Evolutionary conservation across 2,113 vertebrate genomes (phyloP).

Genomic region (Phylloscopus trochilus): DNA sequence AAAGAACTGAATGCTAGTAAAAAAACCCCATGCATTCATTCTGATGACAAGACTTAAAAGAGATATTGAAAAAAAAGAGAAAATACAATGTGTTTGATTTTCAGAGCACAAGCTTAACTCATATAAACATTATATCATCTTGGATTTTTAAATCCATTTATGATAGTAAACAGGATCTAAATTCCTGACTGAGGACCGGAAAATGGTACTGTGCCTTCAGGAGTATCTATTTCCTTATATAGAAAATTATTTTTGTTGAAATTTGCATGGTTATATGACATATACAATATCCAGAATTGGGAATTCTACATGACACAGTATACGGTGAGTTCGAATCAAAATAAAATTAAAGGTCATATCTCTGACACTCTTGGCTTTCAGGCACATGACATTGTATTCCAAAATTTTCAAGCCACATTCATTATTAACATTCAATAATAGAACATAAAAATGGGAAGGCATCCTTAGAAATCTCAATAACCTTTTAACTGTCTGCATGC

Average conservation of each 20-base stretch:
- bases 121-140: background rate
- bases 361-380: background rate
- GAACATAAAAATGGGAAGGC: background rate
- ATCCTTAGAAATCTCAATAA: background rate
- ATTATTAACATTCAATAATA: background rate
- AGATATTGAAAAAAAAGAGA: background rate
- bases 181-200: background rate
- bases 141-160: background rate
- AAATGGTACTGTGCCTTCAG: background rate
- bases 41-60: background rate
- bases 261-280: background rate
- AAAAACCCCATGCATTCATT: accelerated
- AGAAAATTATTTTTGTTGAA: background rate
- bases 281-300: background rate
- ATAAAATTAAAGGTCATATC: background rate
- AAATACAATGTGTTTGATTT: background rate
- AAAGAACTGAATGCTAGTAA: background rate
- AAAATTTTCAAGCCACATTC: background rate
- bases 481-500: background rate
- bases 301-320: background rate
- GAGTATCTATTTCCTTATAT: background rate
- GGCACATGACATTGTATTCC: background rate
- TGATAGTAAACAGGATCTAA: background rate
- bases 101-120: background rate
- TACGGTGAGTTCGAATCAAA: background rate